phyloP scores from a whole-genome alignment of 2,113 vertebrate species.

The Phyllopteryx taeniolatus region DNA sequence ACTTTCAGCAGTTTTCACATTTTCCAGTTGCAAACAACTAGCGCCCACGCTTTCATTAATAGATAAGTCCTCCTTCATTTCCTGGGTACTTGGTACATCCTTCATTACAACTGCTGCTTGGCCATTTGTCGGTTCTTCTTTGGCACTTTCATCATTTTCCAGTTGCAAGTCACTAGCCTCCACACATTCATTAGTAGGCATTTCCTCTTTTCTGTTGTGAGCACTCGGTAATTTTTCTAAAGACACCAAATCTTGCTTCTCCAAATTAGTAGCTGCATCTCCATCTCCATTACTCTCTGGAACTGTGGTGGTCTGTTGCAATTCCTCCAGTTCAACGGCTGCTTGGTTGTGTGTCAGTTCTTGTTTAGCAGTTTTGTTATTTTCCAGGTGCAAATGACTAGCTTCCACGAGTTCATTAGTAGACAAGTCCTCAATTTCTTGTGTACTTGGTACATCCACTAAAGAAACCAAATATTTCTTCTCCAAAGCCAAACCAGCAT shows the following conservation, averaged over 20 bases:
- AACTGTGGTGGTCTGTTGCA: background rate
- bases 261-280: constrained; percentile 9
- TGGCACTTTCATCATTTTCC: background rate
- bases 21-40: background rate
- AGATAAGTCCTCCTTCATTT: background rate
- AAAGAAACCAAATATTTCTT: background rate
- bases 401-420: background rate
- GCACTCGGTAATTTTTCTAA: constrained; percentile 2
- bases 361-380: background rate
- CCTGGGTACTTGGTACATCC: background rate
- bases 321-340: constrained; percentile 32
- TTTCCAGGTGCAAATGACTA: background rate
- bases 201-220: constrained; percentile 12
- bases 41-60: constrained; percentile 2
- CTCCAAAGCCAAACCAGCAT: background rate
- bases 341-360: constrained; percentile 19
- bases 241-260: background rate
- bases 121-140: background rate
- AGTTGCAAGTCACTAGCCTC: background rate
- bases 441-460: background rate
- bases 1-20: background rate
- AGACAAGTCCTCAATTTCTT: background rate
- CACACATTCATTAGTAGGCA: constrained; percentile 11
- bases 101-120: background rate
- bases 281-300: constrained; percentile 7